Base-by-base conservation (phyloP, 2,113 vertebrate species). In the Poeciliopsis occidentalis region DNA sequence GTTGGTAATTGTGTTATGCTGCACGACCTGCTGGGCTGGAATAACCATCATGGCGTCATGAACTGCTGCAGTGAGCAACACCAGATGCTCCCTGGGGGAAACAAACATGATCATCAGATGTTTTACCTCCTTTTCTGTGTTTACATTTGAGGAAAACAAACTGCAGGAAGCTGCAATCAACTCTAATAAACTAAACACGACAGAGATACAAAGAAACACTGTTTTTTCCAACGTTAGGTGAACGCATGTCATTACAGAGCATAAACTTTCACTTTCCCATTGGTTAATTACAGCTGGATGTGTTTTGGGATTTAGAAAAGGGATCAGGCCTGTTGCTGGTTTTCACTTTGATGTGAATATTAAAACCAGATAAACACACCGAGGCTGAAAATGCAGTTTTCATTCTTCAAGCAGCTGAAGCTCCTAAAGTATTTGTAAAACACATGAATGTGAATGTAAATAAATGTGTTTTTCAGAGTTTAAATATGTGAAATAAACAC, bases 401-500 rank as follows among this genome's bases (percentile, higher is more conserved):
- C 1, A n/a, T 57, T n/a, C n/a, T 6, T 27, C 73, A 7, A 26
- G 3, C 31, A 73, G 8, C 62, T 67, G 54, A n/a, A 31, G 3
- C 7, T 62, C 19, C 30, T 68, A 17, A 19, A 60, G 8, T 6
- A 8, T 31, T 32, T 47, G 30, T n/a, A 73, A 51, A 47, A 67
- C 64, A 79, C 67, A 39, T n/a, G 71, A 85, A 90, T 87, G 88
- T 91, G 90, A 88, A 89, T 91, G 89, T 92, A 90, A 82, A 90
- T 89, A 92, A 34, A 19, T 77, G 67, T 81, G 17, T 22, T 54
- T 22, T 24, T 54, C 19, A 54, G 47, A 54, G 11, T 88, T 84
- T 90, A 87, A 82, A 91, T 89, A 82, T 91, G 85, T 86, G 71
- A 64, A 90, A 91, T 91, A 91, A 92, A 91, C 75, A 88, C 37